Percentiles rank a stretch among this genome's conserved stretches.
These are phyloP conservation scores for Spodoptera picta DNA, from an alignment of 2,888 invertebrate genomes.

Conservation along the genomic window DNA sequence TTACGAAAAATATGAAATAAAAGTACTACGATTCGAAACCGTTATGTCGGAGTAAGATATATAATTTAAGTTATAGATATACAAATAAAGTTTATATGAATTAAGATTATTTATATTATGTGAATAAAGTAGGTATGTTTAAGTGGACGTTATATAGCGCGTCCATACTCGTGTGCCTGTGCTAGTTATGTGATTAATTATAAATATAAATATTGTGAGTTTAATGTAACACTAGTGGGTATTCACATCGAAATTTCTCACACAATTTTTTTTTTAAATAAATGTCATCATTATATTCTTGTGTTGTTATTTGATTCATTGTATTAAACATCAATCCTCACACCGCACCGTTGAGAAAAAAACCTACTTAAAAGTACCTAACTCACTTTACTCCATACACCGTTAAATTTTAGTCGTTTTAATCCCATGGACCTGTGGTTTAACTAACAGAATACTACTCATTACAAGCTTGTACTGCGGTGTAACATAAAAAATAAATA, in stretches of 20 bases:
- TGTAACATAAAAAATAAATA: too few relatives aligned
- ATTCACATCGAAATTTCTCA: slow-evolving; percentile 61
- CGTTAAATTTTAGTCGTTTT: too few relatives aligned
- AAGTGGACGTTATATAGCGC: slow-evolving; percentile 57
- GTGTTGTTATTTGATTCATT: slow-evolving; percentile 18
- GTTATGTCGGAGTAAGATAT: slow-evolving; percentile 54
- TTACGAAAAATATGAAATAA: slow-evolving; percentile 40
- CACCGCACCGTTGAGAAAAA: neutral
- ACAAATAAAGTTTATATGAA: slow-evolving; percentile 46
- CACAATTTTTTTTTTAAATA: slow-evolving; percentile 69
- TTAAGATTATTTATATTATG: slow-evolving; percentile 71
- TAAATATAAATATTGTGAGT: slow-evolving; percentile 57
- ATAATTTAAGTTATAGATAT: slow-evolving; percentile 58
- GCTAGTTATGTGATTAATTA: slow-evolving; percentile 62
- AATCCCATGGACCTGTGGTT: too few relatives aligned
- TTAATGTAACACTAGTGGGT: slow-evolving; percentile 48
- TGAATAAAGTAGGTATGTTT: slow-evolving; percentile 59
- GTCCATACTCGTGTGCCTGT: slow-evolving; percentile 71
- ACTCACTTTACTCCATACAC: too few relatives aligned
- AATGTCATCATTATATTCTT: slow-evolving; percentile 58
- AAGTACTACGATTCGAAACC: slow-evolving; percentile 44
- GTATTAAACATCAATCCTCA: slow-evolving; percentile 4
- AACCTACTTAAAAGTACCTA: too few relatives aligned
- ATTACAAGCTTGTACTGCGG: too few relatives aligned
- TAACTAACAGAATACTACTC: too few relatives aligned